Evolutionary conservation across 35 echinoderm and acorn worm species (phyloP).

Genomic region (Ptychodera flava): DNA sequence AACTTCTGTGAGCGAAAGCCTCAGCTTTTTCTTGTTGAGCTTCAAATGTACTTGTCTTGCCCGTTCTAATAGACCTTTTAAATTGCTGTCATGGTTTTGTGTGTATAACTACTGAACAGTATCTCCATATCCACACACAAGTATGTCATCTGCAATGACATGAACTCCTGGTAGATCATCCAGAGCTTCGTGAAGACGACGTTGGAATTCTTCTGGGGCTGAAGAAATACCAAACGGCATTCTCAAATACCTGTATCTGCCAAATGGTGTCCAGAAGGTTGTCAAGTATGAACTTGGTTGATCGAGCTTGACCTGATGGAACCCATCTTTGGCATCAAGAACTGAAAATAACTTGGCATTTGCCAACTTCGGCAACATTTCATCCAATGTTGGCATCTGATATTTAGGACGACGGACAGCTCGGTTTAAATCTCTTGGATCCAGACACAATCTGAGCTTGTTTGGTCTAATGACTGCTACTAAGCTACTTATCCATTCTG

Average conservation of each 20-base stretch:
- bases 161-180: slow-evolving; percentile 4
- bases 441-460: slow-evolving; percentile 24
- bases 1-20: slow-evolving; percentile 20
- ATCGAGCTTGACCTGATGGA: slow-evolving; percentile 24
- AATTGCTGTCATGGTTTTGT: slow-evolving; percentile 30
- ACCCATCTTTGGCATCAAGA: slow-evolving; percentile 42
- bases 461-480: neutral
- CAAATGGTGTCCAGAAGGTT: slow-evolving; percentile 54
- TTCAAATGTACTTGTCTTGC: slow-evolving; percentile 24
- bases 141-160: slow-evolving; percentile 26
- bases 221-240: slow-evolving; percentile 26
- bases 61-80: slow-evolving; percentile 23
- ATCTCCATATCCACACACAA: slow-evolving; percentile 31
- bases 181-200: neutral
- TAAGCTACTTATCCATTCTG: neutral
- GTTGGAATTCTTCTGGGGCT: slow-evolving; percentile 42
- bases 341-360: slow-evolving; percentile 42
- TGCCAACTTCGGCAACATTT: slow-evolving; percentile 31
- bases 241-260: slow-evolving; percentile 31
- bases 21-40: slow-evolving; percentile 48
- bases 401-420: slow-evolving; percentile 38
- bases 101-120: neutral
- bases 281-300: slow-evolving; percentile 34
- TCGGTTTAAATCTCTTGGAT: slow-evolving; percentile 36
- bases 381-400: slow-evolving; percentile 29